Evolutionary conservation across 2,797 vertebrate genomes (phyloP).

Genomic region (Heliangelus exortis): DNA sequence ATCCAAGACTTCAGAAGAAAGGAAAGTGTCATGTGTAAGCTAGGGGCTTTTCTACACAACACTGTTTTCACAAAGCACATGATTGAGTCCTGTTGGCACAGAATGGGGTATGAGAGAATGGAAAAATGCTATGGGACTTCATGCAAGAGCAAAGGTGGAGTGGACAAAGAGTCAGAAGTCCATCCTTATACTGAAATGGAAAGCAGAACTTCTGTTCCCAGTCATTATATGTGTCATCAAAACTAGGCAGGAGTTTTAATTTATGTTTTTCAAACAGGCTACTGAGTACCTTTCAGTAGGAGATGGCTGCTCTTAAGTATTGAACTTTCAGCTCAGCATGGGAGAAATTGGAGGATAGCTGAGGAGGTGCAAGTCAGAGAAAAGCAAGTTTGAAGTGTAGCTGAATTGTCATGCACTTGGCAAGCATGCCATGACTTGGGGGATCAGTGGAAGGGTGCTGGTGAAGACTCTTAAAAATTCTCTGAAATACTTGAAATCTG

Average conservation of each 20-base stretch:
- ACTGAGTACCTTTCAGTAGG: not conserved
- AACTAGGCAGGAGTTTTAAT: not conserved
- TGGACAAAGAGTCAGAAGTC: not conserved
- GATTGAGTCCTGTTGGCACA: not conserved
- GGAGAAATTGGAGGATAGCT: not conserved
- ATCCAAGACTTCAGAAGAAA: not conserved
- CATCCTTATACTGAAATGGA: not conserved
- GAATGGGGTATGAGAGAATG: not conserved
- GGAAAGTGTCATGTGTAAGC: not conserved
- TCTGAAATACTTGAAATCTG: no score
- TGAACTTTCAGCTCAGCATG: not conserved
- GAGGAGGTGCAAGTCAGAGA: not conserved
- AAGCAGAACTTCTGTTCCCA: not conserved
- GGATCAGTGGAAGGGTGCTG: not conserved
- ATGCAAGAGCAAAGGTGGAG: not conserved
- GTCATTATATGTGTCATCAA: not conserved
- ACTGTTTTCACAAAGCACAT: not conserved
- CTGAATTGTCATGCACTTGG: not conserved
- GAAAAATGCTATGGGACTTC: not conserved
- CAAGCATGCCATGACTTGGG: not conserved
- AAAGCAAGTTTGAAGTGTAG: not conserved
- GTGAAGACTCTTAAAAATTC: not conserved
- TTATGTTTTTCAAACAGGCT: not conserved
- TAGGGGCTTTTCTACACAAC: not conserved
- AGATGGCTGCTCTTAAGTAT: not conserved